Conservation (phyloP, 2,113 vertebrate genomes). For the Conger conger region DNA sequence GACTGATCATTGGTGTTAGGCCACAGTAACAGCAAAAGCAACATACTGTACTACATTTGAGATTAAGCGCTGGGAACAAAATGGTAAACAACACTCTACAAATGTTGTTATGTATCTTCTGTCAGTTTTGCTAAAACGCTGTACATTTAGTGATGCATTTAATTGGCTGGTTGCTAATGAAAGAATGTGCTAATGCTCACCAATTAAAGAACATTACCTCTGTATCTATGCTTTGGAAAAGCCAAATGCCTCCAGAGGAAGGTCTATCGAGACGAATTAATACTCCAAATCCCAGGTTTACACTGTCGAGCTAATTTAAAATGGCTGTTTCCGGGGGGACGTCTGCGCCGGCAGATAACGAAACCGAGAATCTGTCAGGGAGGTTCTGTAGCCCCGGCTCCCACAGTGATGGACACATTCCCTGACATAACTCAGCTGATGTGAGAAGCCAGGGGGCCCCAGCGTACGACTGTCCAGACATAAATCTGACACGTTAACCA, state of each 20-base stretch:
- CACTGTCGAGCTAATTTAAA: neutral
- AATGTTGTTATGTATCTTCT: neutral
- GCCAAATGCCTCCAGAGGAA: neutral
- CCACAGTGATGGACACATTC: conserved; percentile 15
- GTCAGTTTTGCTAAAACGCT: neutral
- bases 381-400: neutral
- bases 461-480: neutral
- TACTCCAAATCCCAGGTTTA: neutral
- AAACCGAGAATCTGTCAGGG: conserved; percentile 1
- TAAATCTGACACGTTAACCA: conserved; percentile 25
- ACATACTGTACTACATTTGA: neutral
- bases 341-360: neutral
- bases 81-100: neutral
- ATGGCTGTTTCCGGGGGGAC: neutral
- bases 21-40: neutral
- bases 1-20: neutral
- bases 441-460: conserved; percentile 27
- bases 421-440: conserved; percentile 33
- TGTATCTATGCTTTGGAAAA: neutral
- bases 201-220: neutral
- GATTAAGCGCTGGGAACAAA: neutral
- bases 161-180: neutral
- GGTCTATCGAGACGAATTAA: neutral
- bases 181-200: neutral
- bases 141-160: neutral